Percentiles rank a stretch among this genome's conserved stretches.
These are phyloP conservation scores for Lepus townsendii DNA, from an alignment of 2,797 vertebrate genomes.

Conservation along the genomic window DNA sequence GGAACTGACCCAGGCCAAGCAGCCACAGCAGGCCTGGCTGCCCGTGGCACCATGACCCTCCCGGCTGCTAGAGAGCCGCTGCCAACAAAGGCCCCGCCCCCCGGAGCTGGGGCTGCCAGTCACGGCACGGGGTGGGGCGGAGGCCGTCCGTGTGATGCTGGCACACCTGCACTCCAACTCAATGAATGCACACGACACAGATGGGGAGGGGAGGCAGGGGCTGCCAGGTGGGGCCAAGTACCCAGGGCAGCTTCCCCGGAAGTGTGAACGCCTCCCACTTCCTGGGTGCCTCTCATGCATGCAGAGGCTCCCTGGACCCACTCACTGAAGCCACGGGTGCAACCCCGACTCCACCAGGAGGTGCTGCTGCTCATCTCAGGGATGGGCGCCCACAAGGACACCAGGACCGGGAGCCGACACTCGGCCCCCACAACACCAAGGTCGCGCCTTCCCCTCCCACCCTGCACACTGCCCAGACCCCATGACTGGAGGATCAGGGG, in stretches of 20 bases:
- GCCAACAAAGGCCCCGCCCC: fast-evolving
- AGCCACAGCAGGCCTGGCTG: not conserved
- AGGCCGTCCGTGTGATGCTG: not conserved
- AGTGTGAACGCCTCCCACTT: not conserved
- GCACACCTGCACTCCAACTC: not conserved
- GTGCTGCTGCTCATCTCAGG: no score
- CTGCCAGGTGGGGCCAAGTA: fast-evolving
- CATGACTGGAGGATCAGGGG: not conserved
- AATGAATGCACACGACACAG: no score
- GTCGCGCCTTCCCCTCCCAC: fast-evolving
- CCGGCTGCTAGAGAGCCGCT: not conserved
- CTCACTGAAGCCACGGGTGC: fast-evolving
- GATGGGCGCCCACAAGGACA: fast-evolving
- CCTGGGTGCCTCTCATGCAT: not conserved
- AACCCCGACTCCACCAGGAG: not conserved
- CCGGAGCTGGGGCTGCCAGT: not conserved
- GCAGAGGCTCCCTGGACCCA: not conserved
- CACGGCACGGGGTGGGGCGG: not conserved
- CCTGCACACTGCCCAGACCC: not conserved
- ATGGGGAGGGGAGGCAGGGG: no score
- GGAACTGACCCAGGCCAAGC: not conserved
- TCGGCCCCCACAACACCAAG: fast-evolving
- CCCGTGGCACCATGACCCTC: not conserved
- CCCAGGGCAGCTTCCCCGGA: fast-evolving
- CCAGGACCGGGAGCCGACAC: not conserved